phyloP scores from a whole-genome alignment of 2,113 vertebrate genomes.

The Myxocyprinus asiaticus region DNA sequence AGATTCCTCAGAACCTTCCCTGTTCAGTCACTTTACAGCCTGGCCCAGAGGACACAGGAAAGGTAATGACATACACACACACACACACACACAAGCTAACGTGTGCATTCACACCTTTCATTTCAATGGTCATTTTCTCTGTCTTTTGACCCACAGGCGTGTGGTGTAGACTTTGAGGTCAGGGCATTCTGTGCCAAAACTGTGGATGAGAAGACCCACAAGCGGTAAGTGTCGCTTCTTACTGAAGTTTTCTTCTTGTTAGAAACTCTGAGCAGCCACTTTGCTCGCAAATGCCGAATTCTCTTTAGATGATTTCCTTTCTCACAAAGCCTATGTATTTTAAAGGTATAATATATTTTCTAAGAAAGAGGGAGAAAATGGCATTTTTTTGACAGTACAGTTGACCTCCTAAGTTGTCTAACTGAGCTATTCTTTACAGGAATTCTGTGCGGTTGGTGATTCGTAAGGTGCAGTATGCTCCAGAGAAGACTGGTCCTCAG shows the following conservation, averaged over 20 bases:
- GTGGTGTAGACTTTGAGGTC: constrained; percentile 91
- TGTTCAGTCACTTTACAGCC: constrained; percentile 93
- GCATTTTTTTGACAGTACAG: neutral
- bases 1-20: constrained; percentile 91
- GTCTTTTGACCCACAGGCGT: constrained; percentile 68
- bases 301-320: too few species aligned
- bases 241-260: too few species aligned
- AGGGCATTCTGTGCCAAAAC: constrained; percentile 91
- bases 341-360: too few species aligned
- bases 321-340: too few species aligned
- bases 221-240: constrained; percentile 68
- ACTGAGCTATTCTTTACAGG: constrained; percentile 61
- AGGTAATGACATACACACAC: constrained; percentile 70
- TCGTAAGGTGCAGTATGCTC: constrained; percentile 90
- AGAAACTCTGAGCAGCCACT: too few species aligned
- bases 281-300: too few species aligned
- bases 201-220: constrained; percentile 92
- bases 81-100: neutral
- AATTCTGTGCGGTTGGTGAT: constrained; percentile 90
- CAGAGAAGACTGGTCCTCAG: constrained; percentile 87
- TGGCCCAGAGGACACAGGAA: constrained; percentile 90
- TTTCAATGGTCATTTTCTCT: neutral
- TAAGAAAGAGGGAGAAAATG: too few species aligned
- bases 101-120: neutral
- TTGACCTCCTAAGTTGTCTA: constrained; percentile 1